phyloP scores from a whole-genome alignment of 2,113 vertebrate species.

The Menura novaehollandiae region DNA sequence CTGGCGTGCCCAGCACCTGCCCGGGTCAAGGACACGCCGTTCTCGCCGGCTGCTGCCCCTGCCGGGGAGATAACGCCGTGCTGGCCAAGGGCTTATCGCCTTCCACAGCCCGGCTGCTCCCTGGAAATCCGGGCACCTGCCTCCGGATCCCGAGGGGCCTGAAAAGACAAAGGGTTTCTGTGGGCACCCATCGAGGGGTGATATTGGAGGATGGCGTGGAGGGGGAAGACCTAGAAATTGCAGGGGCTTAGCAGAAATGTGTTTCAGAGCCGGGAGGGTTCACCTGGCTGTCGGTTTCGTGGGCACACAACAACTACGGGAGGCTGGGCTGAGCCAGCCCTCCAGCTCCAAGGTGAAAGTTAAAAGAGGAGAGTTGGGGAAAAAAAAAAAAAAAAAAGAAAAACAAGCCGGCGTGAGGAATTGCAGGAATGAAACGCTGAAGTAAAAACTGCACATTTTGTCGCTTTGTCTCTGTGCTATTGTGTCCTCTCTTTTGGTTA shows the following conservation, averaged over 20 bases:
- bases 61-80: fast-evolving
- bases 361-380: neutral
- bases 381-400: neutral
- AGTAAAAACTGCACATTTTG: neutral
- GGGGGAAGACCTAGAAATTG: neutral
- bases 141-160: fast-evolving
- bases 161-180: neutral
- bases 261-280: neutral
- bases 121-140: neutral
- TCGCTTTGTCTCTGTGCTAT: neutral
- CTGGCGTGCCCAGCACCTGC: neutral
- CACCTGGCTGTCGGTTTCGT: fast-evolving
- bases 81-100: neutral
- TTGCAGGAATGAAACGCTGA: neutral
- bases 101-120: neutral
- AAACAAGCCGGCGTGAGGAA: neutral
- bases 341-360: neutral
- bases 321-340: neutral
- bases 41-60: neutral
- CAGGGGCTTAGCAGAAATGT: neutral
- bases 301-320: neutral
- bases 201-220: neutral
- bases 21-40: conserved; percentile 19
- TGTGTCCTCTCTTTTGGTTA: neutral
- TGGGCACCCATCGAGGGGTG: fast-evolving